Base-by-base conservation (phyloP, 2,113 vertebrate genomes). In the Hoplias malabaricus region DNA sequence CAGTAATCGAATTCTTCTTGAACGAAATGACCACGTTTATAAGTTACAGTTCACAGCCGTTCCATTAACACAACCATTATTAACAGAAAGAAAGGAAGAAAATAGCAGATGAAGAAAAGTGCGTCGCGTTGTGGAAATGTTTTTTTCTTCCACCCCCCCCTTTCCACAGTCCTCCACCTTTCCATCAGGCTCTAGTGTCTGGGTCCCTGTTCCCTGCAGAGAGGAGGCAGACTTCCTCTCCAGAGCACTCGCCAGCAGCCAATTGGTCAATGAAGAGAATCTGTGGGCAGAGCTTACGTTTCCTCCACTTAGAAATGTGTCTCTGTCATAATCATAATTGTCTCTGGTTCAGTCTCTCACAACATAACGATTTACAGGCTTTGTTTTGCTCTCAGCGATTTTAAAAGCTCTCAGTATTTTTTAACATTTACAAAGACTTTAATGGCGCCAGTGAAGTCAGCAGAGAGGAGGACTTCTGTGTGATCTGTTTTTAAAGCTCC, bases 381-480 rank as follows among this genome's bases (percentile, higher is more conserved):
- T 63, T 73, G n/a, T 43, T 42, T 42, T n/a, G 19, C 12, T 62
- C 31, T 61, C 5, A n/a, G 21, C 19, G 23, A 13, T 21, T 80
- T 43, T 81, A 16, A 21, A 83, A 78, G 57, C 72, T 76, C 77
- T 93, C 87, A 93, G 81, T 89, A 93, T 92, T 98, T 99, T 85
- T 97, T 98, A 78, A 95, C 97, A 84, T 98, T 99, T 89, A 97
- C 93, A 87, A 99, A 99, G 86, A 99, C 97, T 90, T 99, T 99
- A 92, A 99, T 99, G 87, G 98, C 97, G 88, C 97, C 98, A 31
- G 97, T 99, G 88, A 99, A 99, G 88, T 99, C 97, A 3, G 98
- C 98, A 0, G 98, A 98, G 27, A 99, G 94, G 73, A 99, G 93
- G 84, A 99, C 96, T 91, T 99, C 97, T 0, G 94, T 94, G 89